A percentile compares a stretch with the other conserved stretches of the same genome.
phyloP scores from a whole-genome alignment of 2,113 vertebrate species.

The Myotis lucifugus region DNA sequence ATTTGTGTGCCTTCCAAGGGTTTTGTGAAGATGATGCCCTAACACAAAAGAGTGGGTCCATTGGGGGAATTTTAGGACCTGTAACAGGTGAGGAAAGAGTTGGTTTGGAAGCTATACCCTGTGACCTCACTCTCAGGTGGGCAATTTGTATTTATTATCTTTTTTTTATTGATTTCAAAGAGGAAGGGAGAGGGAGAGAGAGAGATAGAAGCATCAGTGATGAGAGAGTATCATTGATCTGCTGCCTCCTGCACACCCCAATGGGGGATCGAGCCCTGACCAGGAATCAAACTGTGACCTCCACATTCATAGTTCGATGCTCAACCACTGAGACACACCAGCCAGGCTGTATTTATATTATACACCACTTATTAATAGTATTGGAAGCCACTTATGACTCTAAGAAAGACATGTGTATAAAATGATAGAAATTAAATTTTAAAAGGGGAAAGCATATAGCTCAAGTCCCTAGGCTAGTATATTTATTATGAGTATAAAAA shows the following conservation, averaged over 20 bases:
- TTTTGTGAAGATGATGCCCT: not conserved
- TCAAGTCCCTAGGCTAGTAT: not conserved
- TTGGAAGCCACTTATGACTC: not conserved
- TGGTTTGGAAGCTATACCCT: not conserved
- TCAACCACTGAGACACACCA: too few relatives aligned
- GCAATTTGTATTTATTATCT: not conserved
- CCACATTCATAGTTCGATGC: too few relatives aligned
- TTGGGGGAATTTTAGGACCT: not conserved
- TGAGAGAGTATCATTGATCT: too few relatives aligned
- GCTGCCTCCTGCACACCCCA: too few relatives aligned
- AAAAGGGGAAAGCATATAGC: not conserved
- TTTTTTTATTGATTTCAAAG: too few relatives aligned
- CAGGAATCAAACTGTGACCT: too few relatives aligned
- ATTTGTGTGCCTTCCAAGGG: not conserved
- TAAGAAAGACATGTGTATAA: not conserved
- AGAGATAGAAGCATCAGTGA: too few relatives aligned
- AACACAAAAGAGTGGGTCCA: not conserved
- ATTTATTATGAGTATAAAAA: constrained; percentile 30
- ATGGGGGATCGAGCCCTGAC: too few relatives aligned
- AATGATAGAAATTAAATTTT: not conserved
- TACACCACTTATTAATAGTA: not conserved
- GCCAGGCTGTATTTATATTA: not conserved
- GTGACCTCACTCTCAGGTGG: not conserved
- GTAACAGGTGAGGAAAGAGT: not conserved
- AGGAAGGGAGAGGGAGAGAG: too few relatives aligned